Base-by-base conservation (phyloP, 2,888 invertebrate genomes). In the Leucoma salicis region DNA sequence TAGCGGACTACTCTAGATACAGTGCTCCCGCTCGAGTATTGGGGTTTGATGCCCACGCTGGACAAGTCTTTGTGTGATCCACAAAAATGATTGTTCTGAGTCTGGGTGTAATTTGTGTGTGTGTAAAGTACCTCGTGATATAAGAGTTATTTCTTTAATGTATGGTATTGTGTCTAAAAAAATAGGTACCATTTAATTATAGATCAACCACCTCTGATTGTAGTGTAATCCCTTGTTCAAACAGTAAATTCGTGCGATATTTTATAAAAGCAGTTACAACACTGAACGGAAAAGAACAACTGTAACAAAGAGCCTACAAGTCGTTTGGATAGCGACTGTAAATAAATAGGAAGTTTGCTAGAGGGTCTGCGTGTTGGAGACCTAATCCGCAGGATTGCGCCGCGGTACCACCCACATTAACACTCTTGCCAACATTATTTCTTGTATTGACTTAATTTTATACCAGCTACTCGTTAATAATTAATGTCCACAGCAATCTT, bases 241-340 rank as follows among this genome's bases (percentile, higher is more conserved):
- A 76, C 65, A 74, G 70, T 74, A 67, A 75, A 79, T 78, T 66
- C 70, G 60, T 65, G 62, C 77, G 69, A 80, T 85, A 82, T 86
- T 84, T 82, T 82, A 80, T 78, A 75, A 74, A 70, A 74, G 69
- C 73, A 68, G 70, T 79, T 80, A 84, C 80, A 78, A 77, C 74
- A 66, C 77, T 72, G 82, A 83, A 70, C 78, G 79, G 77, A 81
- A 84, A 82, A 80, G 79, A 86, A 89, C 87, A 89, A 85, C 79
- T 86, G 87, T 86, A 86, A 84, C 86, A 87, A 85, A 87, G 81
- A 79, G 86, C 83, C 84, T 86, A 85, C 86, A 86, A 87, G 87
- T 85, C 85, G 85, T 85, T 86, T 81, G 79, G 79, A 80, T 79
- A 75, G 81, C 73, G 78, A 75, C 74, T 78, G 74, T 74, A 82